phyloP scores from a whole-genome alignment of 2,113 vertebrate genomes.

The Enhydra lutris region DNA sequence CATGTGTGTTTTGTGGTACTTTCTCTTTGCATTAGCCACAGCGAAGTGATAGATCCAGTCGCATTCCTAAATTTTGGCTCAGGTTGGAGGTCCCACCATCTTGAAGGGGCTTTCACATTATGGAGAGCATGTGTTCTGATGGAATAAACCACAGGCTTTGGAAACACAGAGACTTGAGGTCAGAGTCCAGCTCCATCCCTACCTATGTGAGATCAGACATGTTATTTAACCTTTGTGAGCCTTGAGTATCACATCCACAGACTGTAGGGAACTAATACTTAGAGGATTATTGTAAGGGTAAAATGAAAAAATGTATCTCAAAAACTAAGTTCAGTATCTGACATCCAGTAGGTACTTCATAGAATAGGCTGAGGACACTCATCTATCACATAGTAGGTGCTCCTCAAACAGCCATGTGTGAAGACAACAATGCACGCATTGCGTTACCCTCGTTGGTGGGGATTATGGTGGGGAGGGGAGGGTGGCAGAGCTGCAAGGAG shows the following conservation, averaged over 20 bases:
- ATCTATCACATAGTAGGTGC: fast-evolving
- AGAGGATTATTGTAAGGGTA: fast-evolving
- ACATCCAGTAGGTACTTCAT: not conserved
- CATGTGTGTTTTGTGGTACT: not conserved
- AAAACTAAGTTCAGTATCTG: not conserved
- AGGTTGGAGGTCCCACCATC: too few species aligned
- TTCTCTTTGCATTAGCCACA: not conserved
- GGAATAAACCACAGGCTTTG: not conserved
- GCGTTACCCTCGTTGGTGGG: fast-evolving
- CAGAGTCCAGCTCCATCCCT: too few species aligned
- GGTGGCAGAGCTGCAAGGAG: not conserved
- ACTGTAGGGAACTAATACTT: not conserved
- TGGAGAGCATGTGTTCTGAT: not conserved
- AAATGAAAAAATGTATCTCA: not conserved
- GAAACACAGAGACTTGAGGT: not conserved
- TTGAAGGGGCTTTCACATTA: fast-evolving
- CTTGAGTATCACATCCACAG: not conserved
- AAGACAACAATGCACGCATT: fast-evolving
- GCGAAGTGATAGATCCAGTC: too few species aligned
- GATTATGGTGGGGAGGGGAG: fast-evolving
- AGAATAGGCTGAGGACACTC: not conserved
- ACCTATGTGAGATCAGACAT: too few species aligned
- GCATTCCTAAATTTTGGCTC: not conserved
- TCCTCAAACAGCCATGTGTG: fast-evolving
- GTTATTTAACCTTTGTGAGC: not conserved